These are phyloP conservation scores for Phaedon cochleariae DNA, from an alignment of 2,888 invertebrate genomes.

Conservation along the genomic window DNA sequence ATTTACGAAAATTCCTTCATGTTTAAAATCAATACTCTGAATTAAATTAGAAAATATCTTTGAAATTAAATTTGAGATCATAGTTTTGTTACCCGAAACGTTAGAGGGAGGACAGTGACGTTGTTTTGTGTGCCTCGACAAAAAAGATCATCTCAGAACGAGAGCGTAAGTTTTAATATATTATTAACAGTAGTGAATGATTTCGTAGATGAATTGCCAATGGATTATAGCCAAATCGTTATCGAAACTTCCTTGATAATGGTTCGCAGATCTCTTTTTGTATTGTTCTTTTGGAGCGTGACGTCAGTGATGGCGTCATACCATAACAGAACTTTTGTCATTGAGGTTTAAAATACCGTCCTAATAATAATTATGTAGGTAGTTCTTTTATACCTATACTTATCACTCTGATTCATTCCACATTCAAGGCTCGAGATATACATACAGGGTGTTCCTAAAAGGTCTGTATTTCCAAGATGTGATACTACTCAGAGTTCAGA, in stretches of 20 bases:
- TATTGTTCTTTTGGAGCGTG: not conserved
- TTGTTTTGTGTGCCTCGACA: conserved; percentile 70
- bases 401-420: too few relatives aligned
- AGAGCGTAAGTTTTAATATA: conserved; percentile 63
- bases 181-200: not conserved
- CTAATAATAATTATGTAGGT: not conserved
- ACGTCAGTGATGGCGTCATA: conserved; percentile 21
- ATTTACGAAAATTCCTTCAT: too few relatives aligned
- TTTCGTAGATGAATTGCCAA: not conserved
- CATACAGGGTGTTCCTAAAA: too few relatives aligned
- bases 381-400: too few relatives aligned
- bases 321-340: conserved; percentile 17
- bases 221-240: not conserved
- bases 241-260: not conserved
- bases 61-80: not conserved
- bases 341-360: conserved; percentile 5
- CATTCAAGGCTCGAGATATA: too few relatives aligned
- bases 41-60: too few relatives aligned
- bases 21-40: too few relatives aligned
- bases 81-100: not conserved
- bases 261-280: not conserved
- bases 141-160: conserved; percentile 68
- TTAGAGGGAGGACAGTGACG: conserved; percentile 63
- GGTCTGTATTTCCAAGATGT: too few relatives aligned
- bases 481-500: too few relatives aligned